Conservation (phyloP, 1,140 invertebrate species). For the Odontomachus brunneus region DNA sequence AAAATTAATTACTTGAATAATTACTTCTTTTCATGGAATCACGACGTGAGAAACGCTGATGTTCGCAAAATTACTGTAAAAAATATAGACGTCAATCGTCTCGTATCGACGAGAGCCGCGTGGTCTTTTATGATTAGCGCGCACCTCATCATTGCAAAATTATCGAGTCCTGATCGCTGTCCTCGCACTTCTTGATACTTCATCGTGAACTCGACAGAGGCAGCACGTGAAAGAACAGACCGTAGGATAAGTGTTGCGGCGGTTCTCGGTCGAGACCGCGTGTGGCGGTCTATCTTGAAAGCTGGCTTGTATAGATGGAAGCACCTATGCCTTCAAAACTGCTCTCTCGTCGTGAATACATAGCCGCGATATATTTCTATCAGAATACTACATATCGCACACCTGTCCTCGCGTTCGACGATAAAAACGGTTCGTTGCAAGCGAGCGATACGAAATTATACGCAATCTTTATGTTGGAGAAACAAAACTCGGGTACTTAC, state of each 20-base stretch:
- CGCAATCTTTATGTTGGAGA: no score
- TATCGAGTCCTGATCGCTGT: not conserved
- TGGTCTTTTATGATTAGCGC: no score
- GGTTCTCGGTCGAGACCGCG: slow-evolving; percentile 16
- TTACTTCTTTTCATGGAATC: not conserved
- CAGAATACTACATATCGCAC: not conserved
- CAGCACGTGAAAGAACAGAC: slow-evolving; percentile 26
- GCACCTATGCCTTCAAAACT: slow-evolving; percentile 26
- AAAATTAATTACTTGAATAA: slow-evolving; percentile 6
- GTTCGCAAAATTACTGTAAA: not conserved
- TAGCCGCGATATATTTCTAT: not conserved
- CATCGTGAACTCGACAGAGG: slow-evolving; percentile 1
- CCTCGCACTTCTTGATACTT: not conserved
- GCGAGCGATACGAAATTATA: no score
- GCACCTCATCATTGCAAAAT: slow-evolving; percentile 8
- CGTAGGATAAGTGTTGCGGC: not conserved
- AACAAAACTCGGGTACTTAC: no score
- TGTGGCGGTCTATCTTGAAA: slow-evolving; percentile 7
- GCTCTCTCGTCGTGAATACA: no score
- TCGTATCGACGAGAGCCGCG: not conserved
- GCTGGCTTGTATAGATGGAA: slow-evolving; percentile 34
- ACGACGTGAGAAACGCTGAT: not conserved
- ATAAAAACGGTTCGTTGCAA: no score
- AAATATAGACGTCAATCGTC: not conserved
- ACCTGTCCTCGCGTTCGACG: no score